These are phyloP conservation scores for Glaucomys volans DNA, from an alignment of 2,113 vertebrate genomes.

Conservation along the genomic window DNA sequence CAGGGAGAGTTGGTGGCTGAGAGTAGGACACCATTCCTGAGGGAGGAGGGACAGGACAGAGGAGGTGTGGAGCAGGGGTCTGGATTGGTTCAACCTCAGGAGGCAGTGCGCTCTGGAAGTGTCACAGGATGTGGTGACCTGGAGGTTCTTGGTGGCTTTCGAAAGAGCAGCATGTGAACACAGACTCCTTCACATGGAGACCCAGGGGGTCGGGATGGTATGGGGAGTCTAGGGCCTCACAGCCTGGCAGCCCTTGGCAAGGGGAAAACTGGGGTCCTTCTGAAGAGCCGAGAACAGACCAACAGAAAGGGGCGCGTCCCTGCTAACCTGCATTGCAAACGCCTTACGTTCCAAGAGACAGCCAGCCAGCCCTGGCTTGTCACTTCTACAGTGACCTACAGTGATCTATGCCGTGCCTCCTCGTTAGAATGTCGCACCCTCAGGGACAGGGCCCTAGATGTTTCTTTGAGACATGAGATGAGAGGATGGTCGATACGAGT, in stretches of 20 bases:
- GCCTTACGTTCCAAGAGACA: background rate
- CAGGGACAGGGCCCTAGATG: background rate
- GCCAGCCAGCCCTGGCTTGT: background rate
- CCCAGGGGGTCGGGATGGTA: background rate
- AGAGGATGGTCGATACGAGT: background rate
- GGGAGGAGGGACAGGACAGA: background rate
- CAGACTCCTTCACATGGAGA: background rate
- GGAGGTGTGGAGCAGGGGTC: accelerated
- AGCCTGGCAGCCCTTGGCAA: accelerated
- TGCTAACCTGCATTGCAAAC: background rate
- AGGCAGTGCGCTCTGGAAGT: background rate
- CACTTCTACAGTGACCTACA: background rate
- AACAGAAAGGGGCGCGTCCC: background rate
- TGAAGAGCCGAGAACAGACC: background rate
- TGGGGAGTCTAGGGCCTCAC: no score
- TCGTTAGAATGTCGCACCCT: background rate
- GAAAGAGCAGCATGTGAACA: background rate
- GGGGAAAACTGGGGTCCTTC: no score
- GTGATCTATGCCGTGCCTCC: background rate
- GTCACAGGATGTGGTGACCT: background rate
- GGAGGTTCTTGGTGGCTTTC: background rate
- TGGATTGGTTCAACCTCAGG: accelerated
- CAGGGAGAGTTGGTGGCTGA: background rate
- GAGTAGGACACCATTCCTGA: background rate
- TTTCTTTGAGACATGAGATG: background rate